These are phyloP conservation scores for Drosophila sordidula DNA, from an alignment of 2,888 invertebrate species.

Conservation along the genomic window DNA sequence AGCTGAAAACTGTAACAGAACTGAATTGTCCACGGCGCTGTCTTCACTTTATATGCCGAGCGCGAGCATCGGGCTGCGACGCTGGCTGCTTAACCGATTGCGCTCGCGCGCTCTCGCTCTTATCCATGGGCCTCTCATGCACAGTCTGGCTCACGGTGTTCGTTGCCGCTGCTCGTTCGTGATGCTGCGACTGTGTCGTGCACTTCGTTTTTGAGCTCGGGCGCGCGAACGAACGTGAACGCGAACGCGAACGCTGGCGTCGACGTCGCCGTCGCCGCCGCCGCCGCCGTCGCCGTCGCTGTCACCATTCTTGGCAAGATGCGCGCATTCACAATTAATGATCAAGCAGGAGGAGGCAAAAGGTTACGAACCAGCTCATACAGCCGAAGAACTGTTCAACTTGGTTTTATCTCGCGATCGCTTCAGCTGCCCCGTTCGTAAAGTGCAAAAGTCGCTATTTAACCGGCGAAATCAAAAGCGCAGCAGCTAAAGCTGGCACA, in stretches of 20 bases:
- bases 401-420: no score
- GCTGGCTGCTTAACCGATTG: conserved; percentile 8
- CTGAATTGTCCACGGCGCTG: conserved; percentile 66
- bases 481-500: neutral
- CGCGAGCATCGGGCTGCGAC: conserved; percentile 15
- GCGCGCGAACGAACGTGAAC: conserved; percentile 4
- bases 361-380: conserved; percentile 8
- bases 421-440: neutral
- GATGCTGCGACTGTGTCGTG: conserved; percentile 5
- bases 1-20: conserved; percentile 83
- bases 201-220: conserved; percentile 17
- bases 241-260: neutral
- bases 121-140: neutral
- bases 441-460: neutral
- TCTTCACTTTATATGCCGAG: conserved; percentile 77
- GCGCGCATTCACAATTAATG: conserved; percentile 11
- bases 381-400: conserved; percentile 17
- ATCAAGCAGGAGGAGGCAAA: conserved; percentile 16
- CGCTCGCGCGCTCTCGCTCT: conserved; percentile 12
- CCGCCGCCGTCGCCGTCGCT: neutral
- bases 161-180: conserved; percentile 10
- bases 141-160: neutral
- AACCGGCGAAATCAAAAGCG: neutral
- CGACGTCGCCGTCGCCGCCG: neutral
- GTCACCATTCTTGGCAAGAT: conserved; percentile 5